Base-by-base conservation (phyloP, 2,888 invertebrate species). In the Apoda limacodes region DNA sequence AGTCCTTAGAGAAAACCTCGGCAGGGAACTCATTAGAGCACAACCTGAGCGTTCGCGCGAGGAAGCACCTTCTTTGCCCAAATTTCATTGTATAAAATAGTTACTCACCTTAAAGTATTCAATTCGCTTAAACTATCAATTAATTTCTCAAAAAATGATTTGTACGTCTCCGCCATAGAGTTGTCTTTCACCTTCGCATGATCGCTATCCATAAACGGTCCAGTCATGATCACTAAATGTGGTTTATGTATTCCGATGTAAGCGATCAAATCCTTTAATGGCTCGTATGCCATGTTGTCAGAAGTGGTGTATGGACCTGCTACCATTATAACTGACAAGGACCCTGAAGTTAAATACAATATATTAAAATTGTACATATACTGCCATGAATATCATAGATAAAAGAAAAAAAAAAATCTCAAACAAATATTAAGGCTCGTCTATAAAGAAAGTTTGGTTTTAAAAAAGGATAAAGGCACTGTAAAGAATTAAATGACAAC, bases 271-370 rank as follows among this genome's bases (percentile, higher is more conserved):
- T 94, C 93, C 47, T 87, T 85, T 20, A 96, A 68, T 0, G 95
- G 94, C 51, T 93, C 90, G 57, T 91, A 95, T 0, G 83, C 68
- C 32, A 94, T 62, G 58, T 90, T 90, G 50, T 91, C 89, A 2
- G 85, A 82, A 3, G 89, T 83, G 0, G 94, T 92, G 57, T 88
- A 96, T 0, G 96, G 96, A 1, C 95, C 96, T 13, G 90, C 83
- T 2, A 90, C 93, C 22, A 92, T 74, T 9, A 93, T 82, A 34
- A 95, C 70, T 46, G 86, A 85, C 28, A 90, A 40, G 38, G 82
- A 75, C 19, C 83, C 86, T 75, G 39, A n/a, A 43, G 40, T 23
- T 20, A 25, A n/a, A n/a, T n/a, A n/a, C n/a, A n/a, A n/a, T n/a
- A n/a, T n/a, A n/a, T n/a, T n/a, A n/a, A n/a, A n/a, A n/a, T n/a